These are phyloP conservation scores for Capitulum mitella DNA, from an alignment of 2,888 invertebrate genomes.

Conservation along the genomic window DNA sequence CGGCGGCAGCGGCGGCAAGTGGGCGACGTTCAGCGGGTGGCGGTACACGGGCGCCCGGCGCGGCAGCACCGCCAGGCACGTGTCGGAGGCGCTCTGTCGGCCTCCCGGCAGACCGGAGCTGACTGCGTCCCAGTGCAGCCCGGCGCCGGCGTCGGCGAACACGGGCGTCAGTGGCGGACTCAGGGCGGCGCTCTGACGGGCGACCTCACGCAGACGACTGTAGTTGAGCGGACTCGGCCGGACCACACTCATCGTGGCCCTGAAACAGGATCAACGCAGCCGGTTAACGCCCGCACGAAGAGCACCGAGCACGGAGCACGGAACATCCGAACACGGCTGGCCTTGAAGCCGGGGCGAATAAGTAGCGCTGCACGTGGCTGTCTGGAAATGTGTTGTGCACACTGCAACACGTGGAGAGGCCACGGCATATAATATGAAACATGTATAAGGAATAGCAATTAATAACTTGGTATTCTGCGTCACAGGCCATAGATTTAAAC, in stretches of 20 bases:
- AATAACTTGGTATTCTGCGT: too few relatives aligned
- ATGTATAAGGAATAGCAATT: too few relatives aligned
- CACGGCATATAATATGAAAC: too few relatives aligned
- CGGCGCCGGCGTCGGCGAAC: neutral
- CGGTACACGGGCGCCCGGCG: neutral
- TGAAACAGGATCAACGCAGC: neutral
- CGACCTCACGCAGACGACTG: neutral
- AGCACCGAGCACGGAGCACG: too few relatives aligned
- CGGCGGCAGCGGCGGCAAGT: neutral
- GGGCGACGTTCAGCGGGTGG: neutral
- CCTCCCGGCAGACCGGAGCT: too few relatives aligned
- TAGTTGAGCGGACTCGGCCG: conserved; percentile 18
- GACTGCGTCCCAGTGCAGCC: neutral
- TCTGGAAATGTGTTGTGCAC: too few relatives aligned
- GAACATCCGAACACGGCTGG: too few relatives aligned
- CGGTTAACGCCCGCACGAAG: neutral
- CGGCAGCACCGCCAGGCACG: neutral
- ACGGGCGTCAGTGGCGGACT: conserved; percentile 3
- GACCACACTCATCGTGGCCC: conserved; percentile 1
- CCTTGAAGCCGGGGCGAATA: too few relatives aligned
- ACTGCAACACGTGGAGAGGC: too few relatives aligned
- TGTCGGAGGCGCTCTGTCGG: neutral
- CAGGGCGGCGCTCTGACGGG: neutral
- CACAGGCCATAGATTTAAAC: too few relatives aligned
- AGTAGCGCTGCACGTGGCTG: too few relatives aligned